Conservation (phyloP, 2,113 vertebrate species). For the Rattus norvegicus region GRCr8 NC_086021.1:32975001-32975500, state of each 20-base stretch:
- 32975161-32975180: not conserved
- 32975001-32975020: not conserved
- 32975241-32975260: not conserved
- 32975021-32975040: not conserved
- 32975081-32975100: not conserved
- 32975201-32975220: not conserved
- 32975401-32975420: not conserved
- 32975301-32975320: not conserved
- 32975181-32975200: not conserved
- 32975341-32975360: not conserved
- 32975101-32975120: not conserved
- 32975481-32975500: not conserved
- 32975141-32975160: not conserved
- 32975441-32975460: not conserved
- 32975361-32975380: not conserved
- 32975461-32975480: not conserved
- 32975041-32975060: not conserved
- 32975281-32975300: not conserved
- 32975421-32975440: not conserved
- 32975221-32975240: not conserved
- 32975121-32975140: not conserved
- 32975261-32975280: not conserved
- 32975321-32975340: no score
- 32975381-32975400: not conserved
- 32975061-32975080: rapidly evolving